Conservation (phyloP, 2,797 vertebrate species). For the Potorous gilbertii region DNA sequence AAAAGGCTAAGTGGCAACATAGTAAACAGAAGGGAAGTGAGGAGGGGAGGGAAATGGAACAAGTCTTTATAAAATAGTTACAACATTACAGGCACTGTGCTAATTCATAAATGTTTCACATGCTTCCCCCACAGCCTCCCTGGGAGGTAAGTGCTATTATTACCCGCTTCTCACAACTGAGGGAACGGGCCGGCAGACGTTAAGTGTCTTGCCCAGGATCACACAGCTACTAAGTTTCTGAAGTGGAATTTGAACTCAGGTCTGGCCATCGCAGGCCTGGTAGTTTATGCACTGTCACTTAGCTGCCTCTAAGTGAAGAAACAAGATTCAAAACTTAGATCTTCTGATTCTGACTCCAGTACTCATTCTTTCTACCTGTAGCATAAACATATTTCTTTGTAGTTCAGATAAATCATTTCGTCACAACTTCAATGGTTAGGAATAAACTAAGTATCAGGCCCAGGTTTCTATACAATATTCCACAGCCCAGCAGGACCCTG, state of each 20-base stretch:
- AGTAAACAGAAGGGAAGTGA: not conserved
- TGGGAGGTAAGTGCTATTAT: too few species aligned
- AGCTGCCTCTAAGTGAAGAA: too few species aligned
- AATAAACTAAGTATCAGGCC: not conserved
- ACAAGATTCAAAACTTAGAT: not conserved
- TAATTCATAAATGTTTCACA: not conserved
- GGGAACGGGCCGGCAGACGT: too few species aligned
- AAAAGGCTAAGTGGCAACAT: not conserved
- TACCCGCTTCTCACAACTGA: too few species aligned
- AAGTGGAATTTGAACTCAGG: not conserved
- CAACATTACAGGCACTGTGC: not conserved
- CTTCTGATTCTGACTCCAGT: not conserved
- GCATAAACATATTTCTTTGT: not conserved
- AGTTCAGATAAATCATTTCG: not conserved
- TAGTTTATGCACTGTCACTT: not conserved
- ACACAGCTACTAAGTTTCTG: too few species aligned
- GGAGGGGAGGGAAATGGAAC: too few species aligned
- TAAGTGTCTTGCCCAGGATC: too few species aligned
- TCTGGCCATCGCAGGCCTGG: not conserved
- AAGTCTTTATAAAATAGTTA: not conserved
- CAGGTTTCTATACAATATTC: not conserved
- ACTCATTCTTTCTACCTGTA: not conserved
- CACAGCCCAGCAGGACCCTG: not conserved
- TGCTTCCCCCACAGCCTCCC: too few species aligned
- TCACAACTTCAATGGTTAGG: not conserved